Percentiles rank a stretch among this genome's conserved stretches.
Evolutionary conservation across 2,113 vertebrate genomes (phyloP).

Genomic region (Lophura nycthemera): DNA sequence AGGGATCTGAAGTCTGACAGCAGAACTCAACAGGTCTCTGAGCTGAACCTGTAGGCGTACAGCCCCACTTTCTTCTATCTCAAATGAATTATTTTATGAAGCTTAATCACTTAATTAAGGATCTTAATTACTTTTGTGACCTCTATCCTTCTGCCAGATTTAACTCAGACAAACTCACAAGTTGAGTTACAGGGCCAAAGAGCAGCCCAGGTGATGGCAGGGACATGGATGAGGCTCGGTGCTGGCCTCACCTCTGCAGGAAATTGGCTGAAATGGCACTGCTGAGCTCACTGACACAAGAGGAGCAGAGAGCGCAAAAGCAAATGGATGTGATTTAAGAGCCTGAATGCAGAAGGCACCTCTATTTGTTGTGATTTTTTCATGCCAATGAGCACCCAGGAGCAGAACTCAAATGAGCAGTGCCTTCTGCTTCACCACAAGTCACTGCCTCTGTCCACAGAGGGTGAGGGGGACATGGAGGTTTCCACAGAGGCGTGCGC

Average conservation of each 20-base stretch:
- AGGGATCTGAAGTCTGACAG: neutral
- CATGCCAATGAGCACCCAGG: neutral
- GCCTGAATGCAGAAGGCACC: neutral
- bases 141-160: constrained; percentile 16
- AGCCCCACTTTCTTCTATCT: neutral
- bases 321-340: neutral
- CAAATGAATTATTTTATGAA: constrained; percentile 12
- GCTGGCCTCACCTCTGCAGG: neutral
- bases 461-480: constrained; percentile 3
- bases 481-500: neutral
- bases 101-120: constrained; percentile 34
- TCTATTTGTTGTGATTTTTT: neutral
- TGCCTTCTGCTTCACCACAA: neutral
- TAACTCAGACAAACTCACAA: neutral
- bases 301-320: neutral
- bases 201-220: neutral
- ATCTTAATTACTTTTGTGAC: constrained; percentile 58
- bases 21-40: neutral
- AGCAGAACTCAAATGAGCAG: neutral
- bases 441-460: constrained; percentile 38
- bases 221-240: neutral
- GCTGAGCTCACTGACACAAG: fast-evolving
- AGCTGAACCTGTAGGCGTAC: neutral
- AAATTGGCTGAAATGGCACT: neutral
- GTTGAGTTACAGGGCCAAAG: neutral